Base-by-base conservation (phyloP, 2,113 vertebrate genomes). In the Platanista minor region DNA sequence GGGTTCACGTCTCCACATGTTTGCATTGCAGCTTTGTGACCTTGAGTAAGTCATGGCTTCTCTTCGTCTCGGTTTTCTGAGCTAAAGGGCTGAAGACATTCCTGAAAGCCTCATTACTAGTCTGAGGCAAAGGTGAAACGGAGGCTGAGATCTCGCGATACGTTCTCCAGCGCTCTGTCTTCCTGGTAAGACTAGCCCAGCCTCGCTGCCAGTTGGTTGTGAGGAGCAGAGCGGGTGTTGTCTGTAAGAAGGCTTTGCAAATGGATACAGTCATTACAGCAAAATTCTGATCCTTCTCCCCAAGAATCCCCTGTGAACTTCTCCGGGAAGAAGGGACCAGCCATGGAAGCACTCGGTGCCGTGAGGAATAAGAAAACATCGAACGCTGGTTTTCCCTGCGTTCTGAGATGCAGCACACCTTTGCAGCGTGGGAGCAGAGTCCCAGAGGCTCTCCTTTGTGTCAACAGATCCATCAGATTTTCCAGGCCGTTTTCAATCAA, bases 401-500 rank as follows among this genome's bases (percentile, higher is more conserved):
- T 27, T 89, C 81, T 25, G 6, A 12, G 39, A 1, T 9, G 27
- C 23, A 10, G 33, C 21, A 75, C 57, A 89, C 69, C 43, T 87
- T 83, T 27, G 62, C 31, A 46, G 18, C 2, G 0, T 43, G 33
- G 39, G 43, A 67, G 20, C 33, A 1, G 54, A 29, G 52, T 84
- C 43, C 27, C 57, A 17, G 66, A 57, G 64, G 13, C 46, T 84
- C 23, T 29, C 33, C 25, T 88, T 57, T 29, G 52, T 27, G n/a
- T 78, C 77, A 61, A 67, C 41, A 62, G 15, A 21, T 82, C 90
- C 57, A 43, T 91, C 72, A 52, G 85, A 43, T 95, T 74, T 88
- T 94, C 92, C 66, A 96, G 87, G 57, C 82, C 33, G 1, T 96
- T 90, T 96, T 95, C 88, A 59, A 69, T 92, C 96, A 83, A 13